A percentile compares a stretch with the other conserved stretches of the same genome.
Conservation (phyloP, 2,888 invertebrate species). For the Heteromurus nitidus region DNA sequence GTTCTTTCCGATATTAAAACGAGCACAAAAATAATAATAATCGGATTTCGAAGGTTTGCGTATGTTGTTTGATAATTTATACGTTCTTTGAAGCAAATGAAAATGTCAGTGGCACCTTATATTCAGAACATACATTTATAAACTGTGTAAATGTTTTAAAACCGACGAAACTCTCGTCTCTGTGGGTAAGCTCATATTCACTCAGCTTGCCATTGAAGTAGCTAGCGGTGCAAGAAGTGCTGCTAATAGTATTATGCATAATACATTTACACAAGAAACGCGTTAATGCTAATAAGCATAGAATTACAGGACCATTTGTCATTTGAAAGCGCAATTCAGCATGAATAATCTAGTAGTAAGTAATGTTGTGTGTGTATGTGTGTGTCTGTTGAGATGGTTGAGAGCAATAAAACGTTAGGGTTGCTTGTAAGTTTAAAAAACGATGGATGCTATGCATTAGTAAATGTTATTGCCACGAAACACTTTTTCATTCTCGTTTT, state of each 20-base stretch:
- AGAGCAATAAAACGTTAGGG: slow-evolving; percentile 55
- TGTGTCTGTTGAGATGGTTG: slow-evolving; percentile 38
- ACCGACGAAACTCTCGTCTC: too few species aligned
- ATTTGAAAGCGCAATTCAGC: slow-evolving; percentile 59
- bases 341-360: slow-evolving; percentile 53
- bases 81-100: too few species aligned
- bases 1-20: too few species aligned
- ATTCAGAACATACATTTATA: too few species aligned
- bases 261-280: slow-evolving; percentile 50
- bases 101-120: too few species aligned
- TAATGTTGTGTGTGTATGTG: slow-evolving; percentile 23
- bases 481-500: slow-evolving; percentile 25
- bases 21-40: too few species aligned
- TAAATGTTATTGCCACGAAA: slow-evolving; percentile 21
- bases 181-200: too few species aligned
- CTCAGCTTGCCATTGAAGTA: slow-evolving; percentile 4
- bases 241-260: slow-evolving; percentile 43
- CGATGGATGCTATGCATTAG: too few species aligned
- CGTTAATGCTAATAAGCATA: slow-evolving; percentile 62
- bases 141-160: too few species aligned
- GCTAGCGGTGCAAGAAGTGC: background rate
- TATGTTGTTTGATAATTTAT: too few species aligned
- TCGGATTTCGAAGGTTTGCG: too few species aligned
- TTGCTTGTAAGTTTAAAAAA: slow-evolving; percentile 37
- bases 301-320: slow-evolving; percentile 62